These are phyloP conservation scores for Brenthis ino DNA, from an alignment of 2,888 invertebrate genomes.

Conservation along the genomic window DNA sequence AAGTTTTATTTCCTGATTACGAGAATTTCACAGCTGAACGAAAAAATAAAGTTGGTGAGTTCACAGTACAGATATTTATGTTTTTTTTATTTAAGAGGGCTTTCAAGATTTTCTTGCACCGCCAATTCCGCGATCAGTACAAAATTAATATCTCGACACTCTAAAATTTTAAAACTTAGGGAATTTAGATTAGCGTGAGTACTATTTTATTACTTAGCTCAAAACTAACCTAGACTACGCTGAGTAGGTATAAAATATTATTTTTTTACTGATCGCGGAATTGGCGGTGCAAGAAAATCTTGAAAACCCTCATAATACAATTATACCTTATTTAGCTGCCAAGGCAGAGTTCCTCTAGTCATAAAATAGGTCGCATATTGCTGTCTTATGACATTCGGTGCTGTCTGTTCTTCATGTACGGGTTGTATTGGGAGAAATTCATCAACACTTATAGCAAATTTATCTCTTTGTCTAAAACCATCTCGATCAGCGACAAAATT, in stretches of 20 bases:
- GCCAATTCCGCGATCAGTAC: too few species aligned
- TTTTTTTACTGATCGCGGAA: too few species aligned
- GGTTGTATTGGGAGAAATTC: conserved; percentile 41
- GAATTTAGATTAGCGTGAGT: too few species aligned
- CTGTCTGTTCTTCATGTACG: conserved; percentile 35
- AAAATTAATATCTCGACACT: too few species aligned
- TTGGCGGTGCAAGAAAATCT: too few species aligned
- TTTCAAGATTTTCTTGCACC: too few species aligned
- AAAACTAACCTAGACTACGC: too few species aligned
- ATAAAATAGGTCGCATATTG: conserved; percentile 39
- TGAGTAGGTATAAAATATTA: too few species aligned
- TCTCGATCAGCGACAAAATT: conserved; percentile 8
- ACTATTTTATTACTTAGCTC: too few species aligned
- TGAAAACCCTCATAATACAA: neutral
- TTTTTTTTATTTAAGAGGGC: too few species aligned
- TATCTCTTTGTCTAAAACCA: conserved; percentile 31
- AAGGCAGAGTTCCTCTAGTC: conserved; percentile 40
- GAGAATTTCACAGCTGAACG: conserved; percentile 37
- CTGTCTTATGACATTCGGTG: conserved; percentile 41
- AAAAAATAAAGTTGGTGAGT: conserved; percentile 40
- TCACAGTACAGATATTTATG: conserved; percentile 29
- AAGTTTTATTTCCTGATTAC: conserved; percentile 37
- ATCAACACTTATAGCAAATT: conserved; percentile 40
- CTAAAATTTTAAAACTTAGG: too few species aligned
- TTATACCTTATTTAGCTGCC: conserved; percentile 41